Conservation (phyloP, 2,888 invertebrate genomes). For the Netelia fuscicornis region DNA sequence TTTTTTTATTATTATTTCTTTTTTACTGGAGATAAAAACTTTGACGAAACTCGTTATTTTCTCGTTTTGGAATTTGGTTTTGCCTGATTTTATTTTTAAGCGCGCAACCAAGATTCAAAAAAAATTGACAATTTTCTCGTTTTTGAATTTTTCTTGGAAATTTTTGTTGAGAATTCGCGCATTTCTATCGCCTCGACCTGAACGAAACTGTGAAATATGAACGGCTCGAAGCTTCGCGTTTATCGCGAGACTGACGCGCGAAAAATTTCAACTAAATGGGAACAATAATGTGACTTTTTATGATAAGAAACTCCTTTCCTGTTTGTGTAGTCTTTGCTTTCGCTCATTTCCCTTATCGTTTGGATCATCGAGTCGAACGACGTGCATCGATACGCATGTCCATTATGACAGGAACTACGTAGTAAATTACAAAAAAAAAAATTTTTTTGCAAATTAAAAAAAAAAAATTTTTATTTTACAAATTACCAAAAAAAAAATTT, state of each 20-base stretch:
- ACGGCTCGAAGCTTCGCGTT: background rate
- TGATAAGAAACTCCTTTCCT: slow-evolving; percentile 25
- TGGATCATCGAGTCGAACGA: background rate
- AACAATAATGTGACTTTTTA: slow-evolving; percentile 19
- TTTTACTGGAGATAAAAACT: too few relatives aligned
- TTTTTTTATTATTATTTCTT: too few relatives aligned
- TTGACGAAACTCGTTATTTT: too few relatives aligned
- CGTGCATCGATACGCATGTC: background rate
- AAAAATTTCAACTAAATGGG: background rate
- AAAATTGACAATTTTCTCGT: too few relatives aligned
- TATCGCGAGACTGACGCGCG: background rate
- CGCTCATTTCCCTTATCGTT: slow-evolving; percentile 5
- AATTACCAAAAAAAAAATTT: too few relatives aligned
- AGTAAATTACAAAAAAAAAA: background rate
- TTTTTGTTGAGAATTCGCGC: background rate
- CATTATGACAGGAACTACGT: background rate
- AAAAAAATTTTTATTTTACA: too few relatives aligned
- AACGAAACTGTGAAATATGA: background rate
- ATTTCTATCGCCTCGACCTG: background rate
- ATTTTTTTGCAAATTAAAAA: too few relatives aligned
- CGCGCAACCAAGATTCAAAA: too few relatives aligned
- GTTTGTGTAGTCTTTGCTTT: background rate
- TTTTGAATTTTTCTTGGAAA: too few relatives aligned
- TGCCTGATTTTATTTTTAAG: too few relatives aligned
- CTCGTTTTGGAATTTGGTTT: too few relatives aligned